Evolutionary conservation across 1,140 invertebrate species (phyloP).

Genomic region (Idris sp.): DNA sequence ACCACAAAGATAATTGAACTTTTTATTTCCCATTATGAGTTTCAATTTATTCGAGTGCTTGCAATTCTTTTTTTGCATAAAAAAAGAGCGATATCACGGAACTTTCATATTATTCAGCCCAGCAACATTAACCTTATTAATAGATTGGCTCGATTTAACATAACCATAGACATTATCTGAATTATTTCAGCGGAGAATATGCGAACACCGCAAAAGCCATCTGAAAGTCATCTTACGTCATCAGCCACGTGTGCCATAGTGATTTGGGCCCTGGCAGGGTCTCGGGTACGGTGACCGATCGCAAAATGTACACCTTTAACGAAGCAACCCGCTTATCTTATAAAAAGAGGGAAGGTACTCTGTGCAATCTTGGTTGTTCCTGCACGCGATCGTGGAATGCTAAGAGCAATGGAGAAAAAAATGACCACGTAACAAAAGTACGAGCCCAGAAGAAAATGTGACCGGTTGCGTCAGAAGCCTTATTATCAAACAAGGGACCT

Average conservation of each 20-base stretch:
- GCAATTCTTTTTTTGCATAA: too few species aligned
- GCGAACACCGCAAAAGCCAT: conserved; percentile 35
- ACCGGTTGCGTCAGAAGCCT: conserved; percentile 53
- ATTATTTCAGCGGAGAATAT: conserved; percentile 9
- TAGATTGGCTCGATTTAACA: conserved; percentile 39
- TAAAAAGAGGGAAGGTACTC: conserved; percentile 53
- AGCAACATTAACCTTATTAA: conserved; percentile 38
- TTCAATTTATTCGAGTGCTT: too few species aligned
- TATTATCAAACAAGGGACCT: conserved; percentile 44
- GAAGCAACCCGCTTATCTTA: conserved; percentile 55
- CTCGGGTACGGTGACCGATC: conserved; percentile 55
- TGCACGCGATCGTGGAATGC: conserved; percentile 58
- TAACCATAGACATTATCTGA: conserved; percentile 26
- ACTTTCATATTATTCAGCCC: too few species aligned
- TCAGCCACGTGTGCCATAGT: conserved; percentile 26
- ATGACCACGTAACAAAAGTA: conserved; percentile 39
- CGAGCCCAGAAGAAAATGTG: conserved; percentile 44
- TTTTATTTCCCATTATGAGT: too few species aligned
- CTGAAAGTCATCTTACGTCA: conserved; percentile 44
- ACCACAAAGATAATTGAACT: too few species aligned
- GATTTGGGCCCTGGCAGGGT: conserved; percentile 30
- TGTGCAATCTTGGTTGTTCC: conserved; percentile 45
- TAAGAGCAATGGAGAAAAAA: conserved; percentile 23
- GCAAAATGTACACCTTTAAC: conserved; percentile 57
- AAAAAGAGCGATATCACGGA: too few species aligned